phyloP scores from a whole-genome alignment of 2,113 vertebrate genomes.

The Bos taurus region DNA sequence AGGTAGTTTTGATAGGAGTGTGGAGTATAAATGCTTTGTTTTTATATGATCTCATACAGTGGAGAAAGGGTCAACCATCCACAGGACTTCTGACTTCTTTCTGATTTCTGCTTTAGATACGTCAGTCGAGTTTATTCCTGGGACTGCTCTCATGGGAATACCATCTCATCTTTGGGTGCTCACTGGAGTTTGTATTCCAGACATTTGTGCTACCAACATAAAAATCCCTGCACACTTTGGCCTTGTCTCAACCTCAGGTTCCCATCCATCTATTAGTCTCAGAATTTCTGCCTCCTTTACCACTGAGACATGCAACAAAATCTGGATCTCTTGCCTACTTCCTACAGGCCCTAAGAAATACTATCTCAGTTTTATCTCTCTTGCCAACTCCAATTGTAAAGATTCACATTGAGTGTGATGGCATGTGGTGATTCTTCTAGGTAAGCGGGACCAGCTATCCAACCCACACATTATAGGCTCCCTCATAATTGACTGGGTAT shows the following conservation, averaged over 20 bases:
- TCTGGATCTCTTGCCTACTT: background rate
- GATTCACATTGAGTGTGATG: background rate
- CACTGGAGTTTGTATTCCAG: background rate
- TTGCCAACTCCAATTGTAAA: background rate
- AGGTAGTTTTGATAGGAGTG: background rate
- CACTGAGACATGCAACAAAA: too few relatives aligned
- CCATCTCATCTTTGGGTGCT: background rate
- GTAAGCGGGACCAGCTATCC: rapidly evolving
- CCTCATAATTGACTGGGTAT: background rate
- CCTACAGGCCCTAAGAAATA: background rate
- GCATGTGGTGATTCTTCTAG: background rate
- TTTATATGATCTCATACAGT: background rate
- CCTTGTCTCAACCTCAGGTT: background rate
- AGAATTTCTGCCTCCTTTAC: background rate
- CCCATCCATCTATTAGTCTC: background rate
- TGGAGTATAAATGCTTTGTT: background rate
- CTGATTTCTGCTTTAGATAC: background rate
- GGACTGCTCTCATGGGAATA: too few relatives aligned
- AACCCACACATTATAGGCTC: background rate
- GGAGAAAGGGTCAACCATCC: background rate
- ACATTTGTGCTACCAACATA: background rate
- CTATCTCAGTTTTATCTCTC: background rate
- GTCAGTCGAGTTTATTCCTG: rapidly evolving
- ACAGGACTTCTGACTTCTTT: background rate
- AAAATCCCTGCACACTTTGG: background rate